Conservation (phyloP, 2,888 invertebrate species). For the Limnephilus marmoratus region DNA sequence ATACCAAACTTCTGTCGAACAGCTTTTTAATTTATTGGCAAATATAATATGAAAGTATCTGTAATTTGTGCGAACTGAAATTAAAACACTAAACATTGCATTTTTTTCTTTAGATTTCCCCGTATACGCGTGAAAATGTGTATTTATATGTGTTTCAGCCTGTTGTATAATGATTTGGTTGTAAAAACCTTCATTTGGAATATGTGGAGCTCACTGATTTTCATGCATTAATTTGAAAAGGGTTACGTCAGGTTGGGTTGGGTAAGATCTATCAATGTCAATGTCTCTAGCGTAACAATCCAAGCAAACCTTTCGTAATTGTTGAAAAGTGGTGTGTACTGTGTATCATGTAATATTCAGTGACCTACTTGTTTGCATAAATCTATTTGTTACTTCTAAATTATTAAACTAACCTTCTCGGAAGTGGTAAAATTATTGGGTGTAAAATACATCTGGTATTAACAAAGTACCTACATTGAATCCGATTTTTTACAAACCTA, state of each 20-base stretch:
- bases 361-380: not conserved
- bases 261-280: not conserved
- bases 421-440: not conserved
- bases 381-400: not conserved
- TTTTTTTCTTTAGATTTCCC: no score
- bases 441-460: not conserved
- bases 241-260: not conserved
- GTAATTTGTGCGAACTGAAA: no score
- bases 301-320: not conserved
- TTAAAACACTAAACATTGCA: no score
- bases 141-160: no score
- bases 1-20: no score
- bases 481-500: no score
- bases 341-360: not conserved
- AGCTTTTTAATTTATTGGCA: no score
- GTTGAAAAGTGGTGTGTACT: not conserved
- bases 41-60: no score
- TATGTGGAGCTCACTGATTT: no score
- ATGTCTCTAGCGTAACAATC: not conserved
- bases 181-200: no score
- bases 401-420: not conserved
- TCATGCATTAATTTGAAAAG: not conserved
- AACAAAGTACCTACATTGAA: not conserved
- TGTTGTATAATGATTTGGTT: no score
- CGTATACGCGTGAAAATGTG: no score